These are phyloP conservation scores for Virgularia gustaviana DNA, from an alignment of 92 coral and sea anemone species.

Conservation along the genomic window DNA sequence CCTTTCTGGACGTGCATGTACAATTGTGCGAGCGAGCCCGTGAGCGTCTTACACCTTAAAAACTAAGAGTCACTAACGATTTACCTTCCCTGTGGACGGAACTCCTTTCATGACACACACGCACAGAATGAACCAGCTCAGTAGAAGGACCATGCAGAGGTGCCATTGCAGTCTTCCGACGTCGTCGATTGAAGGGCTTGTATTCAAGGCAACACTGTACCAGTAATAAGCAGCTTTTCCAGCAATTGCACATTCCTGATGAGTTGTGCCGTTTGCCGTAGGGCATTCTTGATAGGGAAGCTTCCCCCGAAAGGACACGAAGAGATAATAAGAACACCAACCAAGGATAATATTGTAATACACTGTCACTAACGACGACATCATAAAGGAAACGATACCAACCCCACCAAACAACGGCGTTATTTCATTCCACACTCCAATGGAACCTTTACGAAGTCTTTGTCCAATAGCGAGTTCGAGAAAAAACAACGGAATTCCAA, in stretches of 20 bases:
- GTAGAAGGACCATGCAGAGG: constrained; percentile 61
- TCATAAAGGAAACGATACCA: constrained; percentile 72
- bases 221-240: constrained; percentile 82
- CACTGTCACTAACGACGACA: constrained; percentile 59
- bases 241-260: constrained; percentile 61
- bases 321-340: constrained; percentile 81
- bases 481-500: constrained; percentile 81
- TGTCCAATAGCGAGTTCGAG: constrained; percentile 90
- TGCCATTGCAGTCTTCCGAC: constrained; percentile 85
- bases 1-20: no score
- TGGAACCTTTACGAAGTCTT: constrained; percentile 69
- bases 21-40: no score
- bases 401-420: constrained; percentile 81
- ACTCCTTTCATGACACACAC: constrained; percentile 83
- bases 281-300: constrained; percentile 71
- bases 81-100: constrained; percentile 84
- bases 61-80: no score
- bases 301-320: constrained; percentile 72
- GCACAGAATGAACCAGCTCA: constrained; percentile 75
- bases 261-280: constrained; percentile 1
- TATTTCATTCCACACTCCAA: constrained; percentile 82
- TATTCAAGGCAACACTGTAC: constrained; percentile 71
- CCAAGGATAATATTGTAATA: constrained; percentile 85
- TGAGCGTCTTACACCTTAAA: no score
- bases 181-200: constrained; percentile 60